A percentile compares a stretch with the other conserved stretches of the same genome.
phyloP scores from a whole-genome alignment of 2,888 invertebrate species.

The Morpho helenor region DNA sequence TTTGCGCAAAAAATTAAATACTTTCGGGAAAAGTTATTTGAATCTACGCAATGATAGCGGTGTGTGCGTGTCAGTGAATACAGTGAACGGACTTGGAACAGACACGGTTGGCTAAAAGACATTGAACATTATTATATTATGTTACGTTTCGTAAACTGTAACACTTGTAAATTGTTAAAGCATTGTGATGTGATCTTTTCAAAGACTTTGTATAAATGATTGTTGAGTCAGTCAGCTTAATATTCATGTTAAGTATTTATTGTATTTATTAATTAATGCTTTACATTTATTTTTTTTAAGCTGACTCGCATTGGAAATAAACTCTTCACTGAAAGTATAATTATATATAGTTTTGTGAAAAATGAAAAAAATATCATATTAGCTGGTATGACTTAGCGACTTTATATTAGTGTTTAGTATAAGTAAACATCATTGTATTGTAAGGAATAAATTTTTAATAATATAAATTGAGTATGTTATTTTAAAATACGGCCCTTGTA shows the following conservation, averaged over 20 bases:
- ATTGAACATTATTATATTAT: slow-evolving; percentile 25
- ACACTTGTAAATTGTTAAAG: slow-evolving; percentile 63
- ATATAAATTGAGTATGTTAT: slow-evolving; percentile 34
- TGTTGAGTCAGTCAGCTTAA: slow-evolving; percentile 52
- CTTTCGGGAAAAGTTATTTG: slow-evolving; percentile 90
- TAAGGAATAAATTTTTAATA: slow-evolving; percentile 76
- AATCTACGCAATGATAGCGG: slow-evolving; percentile 74
- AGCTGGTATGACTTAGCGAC: slow-evolving; percentile 67
- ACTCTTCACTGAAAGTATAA: slow-evolving; percentile 48
- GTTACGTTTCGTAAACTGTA: slow-evolving; percentile 31
- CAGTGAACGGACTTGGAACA: slow-evolving; percentile 11
- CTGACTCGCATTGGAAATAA: slow-evolving; percentile 51
- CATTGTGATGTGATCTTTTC: slow-evolving; percentile 60
- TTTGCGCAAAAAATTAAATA: slow-evolving; percentile 96
- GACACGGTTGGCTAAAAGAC: slow-evolving; percentile 23
- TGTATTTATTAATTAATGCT: slow-evolving; percentile 72
- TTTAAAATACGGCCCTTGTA: not conserved
- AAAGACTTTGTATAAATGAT: slow-evolving; percentile 58
- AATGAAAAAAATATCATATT: slow-evolving; percentile 51
- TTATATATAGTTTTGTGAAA: slow-evolving; percentile 65
- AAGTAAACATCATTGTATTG: slow-evolving; percentile 69
- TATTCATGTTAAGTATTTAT: slow-evolving; percentile 68
- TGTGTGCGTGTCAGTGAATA: slow-evolving; percentile 49
- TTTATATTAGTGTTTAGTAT: slow-evolving; percentile 59
- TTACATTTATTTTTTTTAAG: slow-evolving; percentile 47